Evolutionary conservation across 2,888 invertebrate species (phyloP), one percentile per base, ranked within the genome.

Genomic region (Aspidiotus rigidus): DNA sequence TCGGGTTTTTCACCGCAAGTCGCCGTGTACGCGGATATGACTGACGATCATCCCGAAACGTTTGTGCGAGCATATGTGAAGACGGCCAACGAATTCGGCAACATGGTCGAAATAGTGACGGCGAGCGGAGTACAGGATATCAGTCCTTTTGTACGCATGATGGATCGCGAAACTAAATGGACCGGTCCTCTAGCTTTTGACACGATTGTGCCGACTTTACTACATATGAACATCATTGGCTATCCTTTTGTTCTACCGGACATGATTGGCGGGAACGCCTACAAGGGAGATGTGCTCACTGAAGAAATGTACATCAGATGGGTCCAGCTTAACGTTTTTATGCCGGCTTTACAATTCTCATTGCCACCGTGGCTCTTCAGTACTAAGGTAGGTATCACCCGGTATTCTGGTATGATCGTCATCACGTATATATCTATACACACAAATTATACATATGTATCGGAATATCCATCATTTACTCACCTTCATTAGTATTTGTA

Each of bases 341-440:
- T 93, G 81, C 90, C 91, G 0, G 80, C 84, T 0, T 82, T 92
- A 79, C 90, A 92, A 78, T 89, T 87, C 75, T 90, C 91, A 0
- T 85, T 84, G 71, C 83, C 84, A 0, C 91, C 92, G 0, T 93
- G 91, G 91, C 84, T 87, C 72, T 89, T 84, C 76, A 86, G 86
- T 75, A 75, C 81, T 10, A 82, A 85, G 77, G 78, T 77, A 64
- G 60, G 67, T 7, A 39, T n/a, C n/a, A 44, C n/a, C n/a, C n/a
- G n/a, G n/a, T 11, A 49, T 9, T 49, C 49, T 10, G 9, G 49
- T 53, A n/a, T 13, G 53, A 11, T 11, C 11, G n/a, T 13, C 3
- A 3, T 53, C 5, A n/a, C 53, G 5, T 53, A n/a, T 53, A 11
- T 49, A 9, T 10, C 11, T 53, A 15, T 11, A 15, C 11, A 15